These are phyloP conservation scores for Gobio gobio DNA, from an alignment of 2,113 vertebrate species.

Conservation along the genomic window DNA sequence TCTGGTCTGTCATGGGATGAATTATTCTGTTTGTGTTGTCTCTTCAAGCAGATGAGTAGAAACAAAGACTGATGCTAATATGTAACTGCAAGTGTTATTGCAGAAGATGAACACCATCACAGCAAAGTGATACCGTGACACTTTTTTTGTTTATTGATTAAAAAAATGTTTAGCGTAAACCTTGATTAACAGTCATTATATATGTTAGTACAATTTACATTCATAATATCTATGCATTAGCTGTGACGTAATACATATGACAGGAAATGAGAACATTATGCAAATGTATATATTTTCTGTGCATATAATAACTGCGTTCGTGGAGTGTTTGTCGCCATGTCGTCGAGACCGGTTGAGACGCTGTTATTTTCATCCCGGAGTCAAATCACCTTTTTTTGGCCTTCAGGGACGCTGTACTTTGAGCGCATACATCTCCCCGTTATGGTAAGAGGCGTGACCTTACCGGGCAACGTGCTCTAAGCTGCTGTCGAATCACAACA, in stretches of 20 bases:
- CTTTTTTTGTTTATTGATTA: neutral
- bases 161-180: neutral
- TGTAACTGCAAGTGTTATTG: neutral
- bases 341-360: no score
- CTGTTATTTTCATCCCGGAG: no score
- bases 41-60: constrained; percentile 13
- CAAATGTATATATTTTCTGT: neutral
- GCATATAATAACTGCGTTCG: neutral
- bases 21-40: constrained; percentile 33
- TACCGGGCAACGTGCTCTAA: no score
- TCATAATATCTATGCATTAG: neutral
- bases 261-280: neutral
- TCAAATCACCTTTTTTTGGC: no score
- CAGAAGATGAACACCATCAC: neutral
- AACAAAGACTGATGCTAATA: constrained; percentile 8
- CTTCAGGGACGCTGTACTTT: no score
- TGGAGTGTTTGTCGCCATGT: no score
- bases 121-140: neutral
- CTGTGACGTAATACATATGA: neutral
- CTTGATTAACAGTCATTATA: neutral
- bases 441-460: no score
- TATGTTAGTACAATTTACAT: neutral
- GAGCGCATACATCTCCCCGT: no score
- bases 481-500: no score
- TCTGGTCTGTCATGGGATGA: constrained; percentile 9